Base-by-base conservation (phyloP, 2,797 vertebrate genomes). In the Lutjanus argentimaculatus region DNA sequence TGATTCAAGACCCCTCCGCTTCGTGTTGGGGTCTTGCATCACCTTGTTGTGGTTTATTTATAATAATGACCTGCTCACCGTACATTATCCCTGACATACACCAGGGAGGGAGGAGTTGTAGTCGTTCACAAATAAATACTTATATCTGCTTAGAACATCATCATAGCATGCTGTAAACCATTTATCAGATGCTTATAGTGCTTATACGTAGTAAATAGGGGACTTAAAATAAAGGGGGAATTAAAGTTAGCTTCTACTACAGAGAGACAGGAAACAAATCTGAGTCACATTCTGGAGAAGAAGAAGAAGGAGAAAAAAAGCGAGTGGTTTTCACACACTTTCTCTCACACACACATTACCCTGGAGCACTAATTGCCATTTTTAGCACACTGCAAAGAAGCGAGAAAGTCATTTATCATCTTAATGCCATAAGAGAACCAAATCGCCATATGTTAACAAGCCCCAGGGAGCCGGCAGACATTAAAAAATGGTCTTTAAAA, bases 341-440 rank as follows among this genome's bases (percentile, higher is more conserved):
- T 56, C 64, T 56, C 17, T 52, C 62, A 70, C 58, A 71, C 72
- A 53, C 16, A 64, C 53, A 30, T 55, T 55, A 59, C 84, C 73
- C 77, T 17, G 46, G 61, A 79, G 86, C 81, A 79, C 78, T 88
- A 80, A 68, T 62, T 78, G 59, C 79, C 75, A 82, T 85, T 88
- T 92, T 87, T 79, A 85, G 84, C 77, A 80, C 75, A 75, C 55
- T 67, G 72, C 36, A 75, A 67, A 71, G 61, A 61, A 22, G 55
- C 62, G 49, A 83, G 70, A 75, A 79, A 80, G 80, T 49, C 21
- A 88, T 94, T 86, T 72, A 86, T 88, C 78, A 83, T 88, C 65
- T 66, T 84, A 85, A 91, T 87, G 79, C 58, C 82, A 82, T 59
- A 68, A 79, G 58, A 79, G 45, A 85, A 40, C 48, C 12, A 72